Conservation (phyloP, 1,140 invertebrate species). For the Apis laboriosa region DNA sequence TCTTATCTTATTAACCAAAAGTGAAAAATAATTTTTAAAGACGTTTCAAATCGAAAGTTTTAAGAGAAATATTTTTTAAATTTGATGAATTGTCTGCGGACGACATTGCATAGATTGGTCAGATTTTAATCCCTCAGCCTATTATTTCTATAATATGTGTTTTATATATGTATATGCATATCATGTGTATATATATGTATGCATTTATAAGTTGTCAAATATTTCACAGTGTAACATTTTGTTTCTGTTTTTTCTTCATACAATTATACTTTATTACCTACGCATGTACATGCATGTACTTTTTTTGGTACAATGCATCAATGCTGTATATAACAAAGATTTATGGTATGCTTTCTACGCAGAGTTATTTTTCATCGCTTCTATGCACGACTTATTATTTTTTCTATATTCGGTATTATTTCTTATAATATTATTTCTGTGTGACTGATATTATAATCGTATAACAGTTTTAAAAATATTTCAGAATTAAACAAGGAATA, state of each 20-base stretch:
- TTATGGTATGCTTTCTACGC: constrained; percentile 56
- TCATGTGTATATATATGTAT: constrained; percentile 21
- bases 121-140: constrained; percentile 64
- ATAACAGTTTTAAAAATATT: constrained; percentile 76
- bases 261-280: constrained; percentile 49
- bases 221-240: constrained; percentile 31
- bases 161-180: constrained; percentile 36
- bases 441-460: constrained; percentile 70
- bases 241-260: constrained; percentile 9
- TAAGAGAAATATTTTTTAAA: neutral
- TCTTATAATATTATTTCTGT: constrained; percentile 66
- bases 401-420: constrained; percentile 62
- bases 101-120: constrained; percentile 46
- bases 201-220: constrained; percentile 34
- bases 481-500: constrained; percentile 72
- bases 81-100: constrained; percentile 15
- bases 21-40: neutral
- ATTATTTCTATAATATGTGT: constrained; percentile 39
- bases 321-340: constrained; percentile 48
- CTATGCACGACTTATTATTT: constrained; percentile 64
- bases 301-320: constrained; percentile 21
- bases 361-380: constrained; percentile 64
- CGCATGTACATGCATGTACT: constrained; percentile 41
- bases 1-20: neutral
- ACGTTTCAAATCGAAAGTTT: neutral